Base-by-base conservation (phyloP, 2,888 invertebrate genomes). In the Emesis russula region DNA sequence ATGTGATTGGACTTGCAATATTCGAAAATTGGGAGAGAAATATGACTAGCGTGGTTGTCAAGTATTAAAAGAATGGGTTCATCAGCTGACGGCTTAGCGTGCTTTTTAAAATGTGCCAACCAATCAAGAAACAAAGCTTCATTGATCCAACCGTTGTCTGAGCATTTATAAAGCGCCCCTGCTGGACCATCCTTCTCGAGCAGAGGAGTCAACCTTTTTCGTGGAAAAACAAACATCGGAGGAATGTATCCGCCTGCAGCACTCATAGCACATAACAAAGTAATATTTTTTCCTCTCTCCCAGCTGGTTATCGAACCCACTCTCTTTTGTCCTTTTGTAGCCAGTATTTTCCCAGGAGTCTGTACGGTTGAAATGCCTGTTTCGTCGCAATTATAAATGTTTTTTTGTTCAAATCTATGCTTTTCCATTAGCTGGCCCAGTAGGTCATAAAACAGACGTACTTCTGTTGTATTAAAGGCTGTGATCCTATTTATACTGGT, bases 161-260 rank as follows among this genome's bases (percentile, higher is more conserved):
- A 95, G 66, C 94, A 95, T 88, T 90, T 94, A 82, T 95, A 95
- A 48, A 97, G 87, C 6, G 97, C 95, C 53, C 96, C 96, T 86
- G 95, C 83, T 89, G 97, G 97, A 18, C 97, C 97, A 95, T 96
- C 97, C 80, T 96, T 96, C 87, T 97, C 96, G 11, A 98, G 94
- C 0, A 89, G 85, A 13, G 96, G 96, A 71, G 96, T 96, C 96
- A 97, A 94, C 83, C 97, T 96, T 89, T 97, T 96, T 36, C 97
- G 82, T 0, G 97, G 97, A 84, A 96, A 98, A 75, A 98, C 97
- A 92, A 98, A 97, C 97, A 98, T 97, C 2, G 97, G 97, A 6
- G 97, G 97, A 41, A 98, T 94, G 89, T 92, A 97, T 9, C 15
- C 85, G 77, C 11, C 97, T 96, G 71, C 96, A 94, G 89, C 96